Evolutionary conservation across 2,113 vertebrate species (phyloP).

Genomic region (Donacobius atricapilla): DNA sequence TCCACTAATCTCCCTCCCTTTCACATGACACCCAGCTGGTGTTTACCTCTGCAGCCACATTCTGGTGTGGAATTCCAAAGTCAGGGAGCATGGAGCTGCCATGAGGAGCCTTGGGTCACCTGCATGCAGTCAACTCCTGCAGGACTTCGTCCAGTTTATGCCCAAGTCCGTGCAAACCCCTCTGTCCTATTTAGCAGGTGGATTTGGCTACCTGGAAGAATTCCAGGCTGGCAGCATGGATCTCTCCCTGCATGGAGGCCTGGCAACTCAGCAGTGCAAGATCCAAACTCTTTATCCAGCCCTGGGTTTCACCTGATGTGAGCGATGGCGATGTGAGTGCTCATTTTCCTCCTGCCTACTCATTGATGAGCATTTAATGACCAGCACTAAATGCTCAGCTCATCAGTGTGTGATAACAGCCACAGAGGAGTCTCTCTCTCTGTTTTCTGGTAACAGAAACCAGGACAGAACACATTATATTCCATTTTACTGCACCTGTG

Average conservation of each 20-base stretch:
- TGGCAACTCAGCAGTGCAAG: background rate
- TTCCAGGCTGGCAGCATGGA: background rate
- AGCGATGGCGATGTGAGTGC: background rate
- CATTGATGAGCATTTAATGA: too few relatives aligned
- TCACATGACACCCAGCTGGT: conserved; percentile 23
- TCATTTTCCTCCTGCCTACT: background rate
- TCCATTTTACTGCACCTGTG: background rate
- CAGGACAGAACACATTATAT: background rate
- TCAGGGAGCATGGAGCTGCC: rapidly evolving
- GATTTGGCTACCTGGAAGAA: background rate
- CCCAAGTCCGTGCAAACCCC: background rate
- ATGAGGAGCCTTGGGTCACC: background rate
- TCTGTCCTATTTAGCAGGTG: background rate
- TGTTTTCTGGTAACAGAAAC: background rate
- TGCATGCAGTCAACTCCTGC: background rate
- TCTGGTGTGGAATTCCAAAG: background rate
- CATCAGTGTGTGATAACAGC: background rate
- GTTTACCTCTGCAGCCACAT: background rate
- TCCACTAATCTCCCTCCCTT: background rate
- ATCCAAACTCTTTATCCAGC: background rate
- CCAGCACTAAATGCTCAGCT: background rate
- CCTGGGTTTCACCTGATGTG: background rate
- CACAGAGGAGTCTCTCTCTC: background rate
- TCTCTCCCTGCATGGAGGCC: background rate
- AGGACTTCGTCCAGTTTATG: background rate